These are phyloP conservation scores for Bufotes viridis DNA, from an alignment of 2,797 vertebrate genomes.

Conservation along the genomic window DNA sequence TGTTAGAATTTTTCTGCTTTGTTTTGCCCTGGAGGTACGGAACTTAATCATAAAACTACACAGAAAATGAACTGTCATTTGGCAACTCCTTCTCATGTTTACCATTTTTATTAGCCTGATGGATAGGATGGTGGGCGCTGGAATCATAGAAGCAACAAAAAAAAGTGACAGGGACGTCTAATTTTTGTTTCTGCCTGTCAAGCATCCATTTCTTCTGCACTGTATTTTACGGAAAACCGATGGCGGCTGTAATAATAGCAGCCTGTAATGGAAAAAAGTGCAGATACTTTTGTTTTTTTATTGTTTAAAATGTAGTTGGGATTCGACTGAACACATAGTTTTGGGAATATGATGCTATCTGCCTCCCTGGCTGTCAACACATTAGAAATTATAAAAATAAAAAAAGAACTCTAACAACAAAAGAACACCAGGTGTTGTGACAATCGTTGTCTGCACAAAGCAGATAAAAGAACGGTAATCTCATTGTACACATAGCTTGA, in stretches of 20 bases:
- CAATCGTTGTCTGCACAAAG: constrained; percentile 26
- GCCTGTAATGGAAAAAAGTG: constrained; percentile 13
- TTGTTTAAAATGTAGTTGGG: not conserved
- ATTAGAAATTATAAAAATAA: not conserved
- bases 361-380: constrained; percentile 28
- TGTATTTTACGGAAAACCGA: constrained; percentile 24
- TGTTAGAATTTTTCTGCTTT: constrained; percentile 20
- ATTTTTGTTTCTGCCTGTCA: constrained; percentile 20
- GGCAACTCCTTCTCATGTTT: constrained; percentile 39
- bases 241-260: constrained; percentile 25
- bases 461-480: constrained; percentile 49
- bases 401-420: constrained; percentile 22
- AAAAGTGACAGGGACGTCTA: constrained; percentile 28
- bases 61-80: constrained; percentile 48
- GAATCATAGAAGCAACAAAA: constrained; percentile 9
- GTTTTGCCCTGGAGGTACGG: constrained; percentile 44
- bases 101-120: constrained; percentile 56
- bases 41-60: constrained; percentile 40
- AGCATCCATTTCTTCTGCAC: constrained; percentile 21
- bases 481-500: not conserved
- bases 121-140: constrained; percentile 13
- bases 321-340: constrained; percentile 35
- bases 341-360: constrained; percentile 42
- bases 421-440: constrained; percentile 52
- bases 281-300: not conserved